Evolutionary conservation across 1,140 invertebrate genomes (phyloP), one percentile per base, ranked within the genome.

Genomic region (Campoletis sonorensis): DNA sequence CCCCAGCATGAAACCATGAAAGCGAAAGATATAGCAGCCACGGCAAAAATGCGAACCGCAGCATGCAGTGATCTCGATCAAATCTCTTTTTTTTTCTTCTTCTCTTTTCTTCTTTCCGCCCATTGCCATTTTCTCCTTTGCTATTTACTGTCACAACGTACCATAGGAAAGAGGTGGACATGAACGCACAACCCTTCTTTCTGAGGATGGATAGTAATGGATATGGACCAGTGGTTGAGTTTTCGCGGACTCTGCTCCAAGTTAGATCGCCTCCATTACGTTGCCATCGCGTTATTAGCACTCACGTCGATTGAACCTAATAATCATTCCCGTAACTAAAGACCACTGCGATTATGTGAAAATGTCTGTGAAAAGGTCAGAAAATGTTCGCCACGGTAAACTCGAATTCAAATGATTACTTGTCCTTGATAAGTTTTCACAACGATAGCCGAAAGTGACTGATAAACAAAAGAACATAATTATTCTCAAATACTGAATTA

Each of bases 271-370:
- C n/a, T 40, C 84, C 85, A 85, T 88, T 88, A 88, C 86, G 76
- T 85, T 85, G 86, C 85, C 85, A 87, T 87, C 84, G 82, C 85
- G 83, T 88, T 89, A 89, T 89, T 89, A 87, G 86, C 88, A 88
- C 87, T 87, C 85, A 87, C 85, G 83, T 72, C 85, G 85, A 88
- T 90, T 88, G 88, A 77, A 82, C 49, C 76, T 79, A 79, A 83
- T 79, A 83, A 80, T 83, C 82, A 77, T 70, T 51, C n/a, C 26
- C n/a, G 33, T 78, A 78, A 45, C 58, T 78, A 64, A 78, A 23
- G 76, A 45, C 58, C 15, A 23, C 51, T 64, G 70, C 58, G 67
- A 26, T 15, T 30, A 61, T 37, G 51, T 37, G 72, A 81, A 40
- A 71, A 67, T 71, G 58, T 61, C 21, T 79, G 54, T 77, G 45